Evolutionary conservation across 92 coral and sea anemone genomes (phyloP), one percentile per base, ranked within the genome.

Genomic region (Heliopora coerulea): DNA sequence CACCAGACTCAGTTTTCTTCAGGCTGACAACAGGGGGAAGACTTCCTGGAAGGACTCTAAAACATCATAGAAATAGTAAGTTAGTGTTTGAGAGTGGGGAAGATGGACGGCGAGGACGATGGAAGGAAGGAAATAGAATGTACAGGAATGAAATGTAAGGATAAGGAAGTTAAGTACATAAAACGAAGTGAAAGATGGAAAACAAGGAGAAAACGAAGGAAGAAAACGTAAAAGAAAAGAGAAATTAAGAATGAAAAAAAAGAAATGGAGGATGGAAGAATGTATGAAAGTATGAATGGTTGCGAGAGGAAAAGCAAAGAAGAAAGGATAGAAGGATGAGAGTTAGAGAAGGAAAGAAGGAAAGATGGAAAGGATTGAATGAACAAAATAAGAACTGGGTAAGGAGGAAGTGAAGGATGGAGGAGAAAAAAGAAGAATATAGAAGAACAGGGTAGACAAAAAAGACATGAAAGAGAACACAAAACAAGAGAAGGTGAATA

Each of bases 291-390:
- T n/a, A n/a, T n/a, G n/a, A n/a, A n/a, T n/a, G n/a, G n/a, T n/a
- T n/a, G n/a, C n/a, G n/a, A n/a, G n/a, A n/a, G n/a, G 11, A 37
- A 11, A 11, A 62, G 73, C 41, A 76, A 46, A 59, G 62, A 62
- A 62, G 61, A 44, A 62, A 44, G 73, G 61, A 62, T 21, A 44
- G 61, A 62, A 62, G 81, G 74, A 76, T n/a, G 81, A 58, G 60
- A 61, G 81, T 56, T n/a, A n/a, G 60, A 61, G 29, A 76, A 77
- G 74, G 17, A 76, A 58, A 49, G 14, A 74, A 74, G 79, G 23
- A 61, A 60, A 56, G 54, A 75, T 58, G 60, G 58, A 37, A n/a
- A 37, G 42, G 42, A 37, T 4, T 4, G 42, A 37, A 37, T 4
- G 42, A 37, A 37, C 6, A 11, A 37, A 37, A 11, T 4, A 37